Base-by-base conservation (phyloP, 2,113 vertebrate species). In the Zosterops hypoxanthus region DNA sequence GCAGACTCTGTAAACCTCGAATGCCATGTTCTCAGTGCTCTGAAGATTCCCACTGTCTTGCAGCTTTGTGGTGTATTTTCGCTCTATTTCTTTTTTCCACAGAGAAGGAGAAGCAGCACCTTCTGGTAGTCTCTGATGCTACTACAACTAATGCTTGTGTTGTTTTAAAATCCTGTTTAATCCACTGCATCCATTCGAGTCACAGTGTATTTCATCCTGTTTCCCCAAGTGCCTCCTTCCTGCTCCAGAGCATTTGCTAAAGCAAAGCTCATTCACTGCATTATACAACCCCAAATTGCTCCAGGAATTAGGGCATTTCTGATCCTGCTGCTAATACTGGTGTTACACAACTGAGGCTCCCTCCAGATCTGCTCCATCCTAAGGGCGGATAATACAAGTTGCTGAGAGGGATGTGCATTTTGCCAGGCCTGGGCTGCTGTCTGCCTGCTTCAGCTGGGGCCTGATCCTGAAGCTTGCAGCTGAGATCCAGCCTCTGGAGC, bases 251-350 rank as follows among this genome's bases (percentile, higher is more conserved):
- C 77, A 71, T 22, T 39, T 87, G 76, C 71, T 92, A 75, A 77
- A 88, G 91, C 59, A 94, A 92, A 97, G 86, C 84, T 93, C 75
- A 70, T 90, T 95, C 26, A 0, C 50, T 0, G 5, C 2, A 5
- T 94, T 96, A 90, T 57, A 82, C 91, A 95, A 91, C 79, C 17
- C 59, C 33, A 80, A 93, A 94, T 96, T 94, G 90, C 82, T 90
- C 59, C 26, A 95, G 90, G 93, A 96, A 95, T 93, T 88, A 94
- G 92, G 85, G 44, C 92, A 96, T 86, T 95, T 72, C 90, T 94
- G 82, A 95, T 94, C 94, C 86, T 10, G 3, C 52, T 78, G 86
- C 69, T 95, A 96, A 91, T 94, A 53, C 83, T 53, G n/a, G 49
- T 2, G 16, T 92, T 96, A 89, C 3, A 83, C 64, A 90, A 88